These are phyloP conservation scores for Sitta europaea DNA, from an alignment of 2,113 vertebrate species.

Conservation along the genomic window DNA sequence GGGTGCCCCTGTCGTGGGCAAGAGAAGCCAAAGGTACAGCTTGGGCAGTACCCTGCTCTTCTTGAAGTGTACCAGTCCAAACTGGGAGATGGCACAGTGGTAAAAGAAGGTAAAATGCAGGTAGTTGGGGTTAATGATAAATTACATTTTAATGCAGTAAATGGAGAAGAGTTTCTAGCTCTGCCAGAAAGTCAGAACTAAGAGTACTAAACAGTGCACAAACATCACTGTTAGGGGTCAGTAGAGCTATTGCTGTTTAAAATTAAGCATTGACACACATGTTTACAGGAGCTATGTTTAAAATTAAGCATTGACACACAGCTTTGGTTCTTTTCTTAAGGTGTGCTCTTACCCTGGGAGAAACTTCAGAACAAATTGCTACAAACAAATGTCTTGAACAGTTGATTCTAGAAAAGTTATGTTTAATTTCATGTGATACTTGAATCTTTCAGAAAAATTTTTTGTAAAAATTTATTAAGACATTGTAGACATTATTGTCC, in stretches of 20 bases:
- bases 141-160: neutral
- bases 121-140: neutral
- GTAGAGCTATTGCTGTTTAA: neutral
- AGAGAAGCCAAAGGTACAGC: neutral
- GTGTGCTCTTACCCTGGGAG: neutral
- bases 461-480: neutral
- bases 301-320: too few relatives aligned
- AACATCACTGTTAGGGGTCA: neutral
- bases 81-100: neutral
- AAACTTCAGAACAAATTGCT: neutral
- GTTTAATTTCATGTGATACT: neutral
- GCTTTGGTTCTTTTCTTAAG: neutral
- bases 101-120: neutral
- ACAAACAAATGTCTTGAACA: neutral
- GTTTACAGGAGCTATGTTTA: neutral
- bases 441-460: neutral
- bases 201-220: neutral
- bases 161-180: neutral
- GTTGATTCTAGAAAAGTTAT: neutral
- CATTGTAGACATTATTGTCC: neutral
- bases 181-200: neutral
- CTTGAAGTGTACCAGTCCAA: neutral
- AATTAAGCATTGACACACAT: too few relatives aligned
- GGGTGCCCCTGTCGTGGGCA: neutral
- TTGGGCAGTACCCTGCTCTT: neutral